Conservation (phyloP, 30 jellyfish, hydroid and myxozoan genomes). For the Turritopsis dohrnii region DNA sequence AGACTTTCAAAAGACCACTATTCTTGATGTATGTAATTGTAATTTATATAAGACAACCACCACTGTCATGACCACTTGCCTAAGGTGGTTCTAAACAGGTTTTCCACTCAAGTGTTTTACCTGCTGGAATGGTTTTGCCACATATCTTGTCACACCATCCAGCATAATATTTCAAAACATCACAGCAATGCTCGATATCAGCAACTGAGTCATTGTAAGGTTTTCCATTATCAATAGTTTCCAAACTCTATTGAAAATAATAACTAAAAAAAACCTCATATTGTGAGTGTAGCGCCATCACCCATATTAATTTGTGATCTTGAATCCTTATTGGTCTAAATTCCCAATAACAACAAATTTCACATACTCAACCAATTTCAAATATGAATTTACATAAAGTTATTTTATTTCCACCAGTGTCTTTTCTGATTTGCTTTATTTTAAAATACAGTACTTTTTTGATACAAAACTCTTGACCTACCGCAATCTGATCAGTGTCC, state of each 20-base stretch:
- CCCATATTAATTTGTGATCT: no score
- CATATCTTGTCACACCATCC: slow-evolving; percentile 93
- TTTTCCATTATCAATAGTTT: slow-evolving; percentile 90
- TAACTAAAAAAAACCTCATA: background rate
- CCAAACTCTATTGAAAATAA: slow-evolving; percentile 53
- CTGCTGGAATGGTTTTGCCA: slow-evolving; percentile 96
- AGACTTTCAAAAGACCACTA: no score
- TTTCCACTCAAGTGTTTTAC: slow-evolving; percentile 27
- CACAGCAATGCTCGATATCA: slow-evolving; percentile 67
- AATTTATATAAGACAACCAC: no score
- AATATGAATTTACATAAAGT: no score
- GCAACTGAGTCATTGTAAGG: slow-evolving; percentile 55
- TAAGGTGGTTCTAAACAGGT: background rate
- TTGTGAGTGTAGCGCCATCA: no score
- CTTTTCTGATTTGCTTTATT: no score
- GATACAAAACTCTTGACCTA: slow-evolving; percentile 33
- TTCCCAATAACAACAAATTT: no score
- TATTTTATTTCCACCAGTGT: no score
- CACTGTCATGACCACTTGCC: background rate
- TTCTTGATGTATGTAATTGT: no score
- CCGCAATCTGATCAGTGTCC: slow-evolving; percentile 61
- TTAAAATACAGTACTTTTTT: no score
- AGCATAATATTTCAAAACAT: slow-evolving; percentile 81
- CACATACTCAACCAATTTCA: no score
- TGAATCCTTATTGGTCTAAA: no score